Conservation (phyloP, 1,140 invertebrate genomes). For the Drosophila pandora region DNA sequence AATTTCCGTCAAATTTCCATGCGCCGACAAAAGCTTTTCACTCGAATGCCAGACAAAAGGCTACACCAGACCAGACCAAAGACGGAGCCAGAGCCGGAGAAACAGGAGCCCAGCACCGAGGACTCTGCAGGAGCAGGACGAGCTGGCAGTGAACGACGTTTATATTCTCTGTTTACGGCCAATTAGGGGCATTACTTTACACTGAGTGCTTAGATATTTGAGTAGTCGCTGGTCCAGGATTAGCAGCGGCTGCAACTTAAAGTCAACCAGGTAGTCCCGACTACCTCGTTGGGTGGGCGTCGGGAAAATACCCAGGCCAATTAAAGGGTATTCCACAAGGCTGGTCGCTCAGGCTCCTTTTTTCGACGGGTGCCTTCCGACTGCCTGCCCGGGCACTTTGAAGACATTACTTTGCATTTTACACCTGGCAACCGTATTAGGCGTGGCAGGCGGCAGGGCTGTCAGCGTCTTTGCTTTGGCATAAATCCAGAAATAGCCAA, state of each 20-base stretch:
- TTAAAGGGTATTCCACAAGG: conserved; percentile 31
- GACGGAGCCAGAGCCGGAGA: conserved; percentile 5
- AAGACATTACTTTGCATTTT: conserved; percentile 78
- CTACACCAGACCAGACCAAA: conserved; percentile 59
- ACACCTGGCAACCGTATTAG: conserved; percentile 63
- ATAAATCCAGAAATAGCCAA: conserved; percentile 62
- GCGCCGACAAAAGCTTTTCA: conserved; percentile 80
- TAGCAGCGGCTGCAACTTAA: not conserved
- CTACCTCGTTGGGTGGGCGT: not conserved
- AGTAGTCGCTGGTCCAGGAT: not conserved
- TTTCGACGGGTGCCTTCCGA: not conserved
- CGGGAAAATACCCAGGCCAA: not conserved
- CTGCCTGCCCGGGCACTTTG: conserved; percentile 46
- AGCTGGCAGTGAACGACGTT: conserved; percentile 7
- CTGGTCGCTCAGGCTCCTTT: not conserved
- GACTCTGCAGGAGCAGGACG: not conserved
- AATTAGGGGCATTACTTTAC: conserved; percentile 29
- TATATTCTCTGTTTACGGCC: conserved; percentile 29
- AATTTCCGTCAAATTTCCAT: conserved; percentile 82
- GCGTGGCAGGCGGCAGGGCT: conserved; percentile 26
- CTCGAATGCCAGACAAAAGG: conserved; percentile 76
- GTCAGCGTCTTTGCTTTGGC: conserved; percentile 49
- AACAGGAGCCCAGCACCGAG: conserved; percentile 33
- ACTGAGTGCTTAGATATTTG: conserved; percentile 3
- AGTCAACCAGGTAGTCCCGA: not conserved